A percentile compares a stretch with the other conserved stretches of the same genome.
Conservation (phyloP, 2,113 vertebrate genomes). For the Carollia perspicillata region DNA sequence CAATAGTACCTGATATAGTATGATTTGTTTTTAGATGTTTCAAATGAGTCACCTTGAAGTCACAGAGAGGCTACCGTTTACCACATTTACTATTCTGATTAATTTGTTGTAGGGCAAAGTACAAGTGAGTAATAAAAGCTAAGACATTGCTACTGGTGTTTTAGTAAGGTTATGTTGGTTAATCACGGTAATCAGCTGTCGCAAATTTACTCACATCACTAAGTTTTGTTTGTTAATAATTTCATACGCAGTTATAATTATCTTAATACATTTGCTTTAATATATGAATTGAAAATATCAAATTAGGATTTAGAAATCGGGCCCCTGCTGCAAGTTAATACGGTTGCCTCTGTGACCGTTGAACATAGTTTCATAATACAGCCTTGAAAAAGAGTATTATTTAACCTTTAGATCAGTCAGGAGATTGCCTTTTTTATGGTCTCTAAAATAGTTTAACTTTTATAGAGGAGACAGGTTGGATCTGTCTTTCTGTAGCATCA, state of each 20-base stretch:
- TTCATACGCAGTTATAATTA: constrained; percentile 37
- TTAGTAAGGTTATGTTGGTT: constrained; percentile 51
- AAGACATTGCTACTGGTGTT: constrained; percentile 53
- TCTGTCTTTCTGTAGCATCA: neutral
- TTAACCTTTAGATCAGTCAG: constrained; percentile 54
- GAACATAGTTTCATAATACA: constrained; percentile 68
- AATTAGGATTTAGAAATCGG: constrained; percentile 37
- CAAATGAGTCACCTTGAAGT: constrained; percentile 86
- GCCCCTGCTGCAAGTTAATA: constrained; percentile 38
- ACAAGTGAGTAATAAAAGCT: constrained; percentile 63
- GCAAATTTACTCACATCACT: constrained; percentile 53
- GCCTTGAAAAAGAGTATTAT: constrained; percentile 42
- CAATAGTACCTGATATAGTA: constrained; percentile 76
- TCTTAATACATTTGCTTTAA: constrained; percentile 22
- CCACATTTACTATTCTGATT: constrained; percentile 83
- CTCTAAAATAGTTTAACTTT: neutral
- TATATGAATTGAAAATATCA: constrained; percentile 48
- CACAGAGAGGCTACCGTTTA: constrained; percentile 83
- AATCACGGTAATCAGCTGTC: constrained; percentile 30
- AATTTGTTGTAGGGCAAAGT: constrained; percentile 77
- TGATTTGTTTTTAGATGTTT: constrained; percentile 82
- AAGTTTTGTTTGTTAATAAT: constrained; percentile 25
- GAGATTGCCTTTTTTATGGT: neutral
- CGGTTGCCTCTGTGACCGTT: constrained; percentile 59
- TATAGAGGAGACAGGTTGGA: neutral